Evolutionary conservation across 2,888 invertebrate genomes (phyloP).

Genomic region (Pristionchus entomophagus): DNA sequence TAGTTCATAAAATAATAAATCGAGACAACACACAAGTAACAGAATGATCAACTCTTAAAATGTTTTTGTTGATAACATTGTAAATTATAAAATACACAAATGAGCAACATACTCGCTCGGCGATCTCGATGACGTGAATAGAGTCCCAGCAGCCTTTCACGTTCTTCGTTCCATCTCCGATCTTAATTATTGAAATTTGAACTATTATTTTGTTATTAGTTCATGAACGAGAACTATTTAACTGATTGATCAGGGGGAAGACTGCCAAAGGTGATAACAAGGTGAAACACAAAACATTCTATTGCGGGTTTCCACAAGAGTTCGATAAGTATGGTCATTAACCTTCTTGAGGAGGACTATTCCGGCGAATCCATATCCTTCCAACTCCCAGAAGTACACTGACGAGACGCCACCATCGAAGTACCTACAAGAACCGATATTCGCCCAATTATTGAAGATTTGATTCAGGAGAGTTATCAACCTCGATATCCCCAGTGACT

Average conservation of each 20-base stretch:
- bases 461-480: not conserved
- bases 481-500: too few species aligned
- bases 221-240: too few species aligned
- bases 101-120: conserved; percentile 72
- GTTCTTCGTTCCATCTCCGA: conserved; percentile 95
- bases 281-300: too few species aligned
- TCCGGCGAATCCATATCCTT: conserved; percentile 94
- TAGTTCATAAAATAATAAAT: not conserved
- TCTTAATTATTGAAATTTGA: conserved; percentile 14
- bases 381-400: conserved; percentile 98
- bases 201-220: not conserved
- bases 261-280: too few species aligned
- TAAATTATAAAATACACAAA: too few species aligned
- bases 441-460: not conserved
- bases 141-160: conserved; percentile 99
- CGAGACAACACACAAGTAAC: not conserved
- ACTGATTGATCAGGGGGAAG: too few species aligned
- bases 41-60: not conserved
- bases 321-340: too few species aligned
- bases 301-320: too few species aligned
- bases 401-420: conserved; percentile 99
- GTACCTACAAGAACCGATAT: conserved; percentile 81
- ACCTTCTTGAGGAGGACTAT: conserved; percentile 99
- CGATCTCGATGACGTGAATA: conserved; percentile 98
- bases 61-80: too few species aligned